A percentile compares a stretch with the other conserved stretches of the same genome.
Evolutionary conservation across 2,888 invertebrate genomes (phyloP).

Genomic region (Ctenicera cuprea): DNA sequence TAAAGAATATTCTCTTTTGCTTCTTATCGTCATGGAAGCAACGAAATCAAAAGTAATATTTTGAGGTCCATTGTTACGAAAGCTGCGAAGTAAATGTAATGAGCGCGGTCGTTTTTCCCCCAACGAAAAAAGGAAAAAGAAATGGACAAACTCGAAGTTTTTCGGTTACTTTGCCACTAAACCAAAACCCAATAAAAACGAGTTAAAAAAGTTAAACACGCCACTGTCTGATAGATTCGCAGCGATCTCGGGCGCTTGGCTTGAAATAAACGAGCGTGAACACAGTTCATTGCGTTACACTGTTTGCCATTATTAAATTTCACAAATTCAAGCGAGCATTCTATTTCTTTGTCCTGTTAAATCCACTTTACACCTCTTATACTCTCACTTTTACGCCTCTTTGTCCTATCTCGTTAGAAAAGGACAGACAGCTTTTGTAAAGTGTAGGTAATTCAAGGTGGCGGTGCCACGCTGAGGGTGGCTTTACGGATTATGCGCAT

Average conservation of each 20-base stretch:
- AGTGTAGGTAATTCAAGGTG: constrained; percentile 23
- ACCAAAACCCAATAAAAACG: constrained; percentile 30
- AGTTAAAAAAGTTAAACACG: constrained; percentile 42
- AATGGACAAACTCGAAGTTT: constrained; percentile 18
- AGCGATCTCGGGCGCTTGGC: constrained; percentile 39
- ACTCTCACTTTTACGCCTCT: constrained; percentile 43
- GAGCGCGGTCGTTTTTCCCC: constrained; percentile 18
- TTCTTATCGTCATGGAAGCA: constrained; percentile 4
- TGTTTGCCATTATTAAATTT: constrained; percentile 62
- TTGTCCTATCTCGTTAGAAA: constrained; percentile 24
- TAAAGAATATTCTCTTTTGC: neutral
- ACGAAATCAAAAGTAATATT: constrained; percentile 32
- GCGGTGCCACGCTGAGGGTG: constrained; percentile 20
- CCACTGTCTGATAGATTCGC: constrained; percentile 48
- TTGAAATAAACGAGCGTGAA: constrained; percentile 59
- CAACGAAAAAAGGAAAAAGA: constrained; percentile 9
- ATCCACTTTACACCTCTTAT: constrained; percentile 52
- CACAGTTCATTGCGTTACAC: constrained; percentile 61
- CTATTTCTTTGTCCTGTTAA: constrained; percentile 51
- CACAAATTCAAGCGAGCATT: constrained; percentile 56
- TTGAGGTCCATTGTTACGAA: constrained; percentile 18
- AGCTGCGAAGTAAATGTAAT: constrained; percentile 25
- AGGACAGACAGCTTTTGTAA: constrained; percentile 10
- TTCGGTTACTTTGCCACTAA: constrained; percentile 16
- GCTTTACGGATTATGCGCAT: constrained; percentile 43